Base-by-base conservation (phyloP, 2,797 vertebrate species). In the Chelon auratus region DNA sequence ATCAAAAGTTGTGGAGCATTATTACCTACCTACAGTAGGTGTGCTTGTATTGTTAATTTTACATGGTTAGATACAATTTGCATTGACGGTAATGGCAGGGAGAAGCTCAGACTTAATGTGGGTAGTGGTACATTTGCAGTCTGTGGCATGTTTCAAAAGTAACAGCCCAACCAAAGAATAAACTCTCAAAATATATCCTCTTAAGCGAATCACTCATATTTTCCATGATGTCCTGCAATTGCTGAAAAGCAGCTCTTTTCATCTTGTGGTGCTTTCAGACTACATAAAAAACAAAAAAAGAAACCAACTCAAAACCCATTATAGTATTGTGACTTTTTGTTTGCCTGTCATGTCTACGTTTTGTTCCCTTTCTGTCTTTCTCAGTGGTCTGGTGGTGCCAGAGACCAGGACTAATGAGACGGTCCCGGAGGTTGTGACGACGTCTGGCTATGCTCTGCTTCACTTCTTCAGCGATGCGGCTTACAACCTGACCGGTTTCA, bases 391-490 rank as follows among this genome's bases (percentile, higher is more conserved):
- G 2, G 96, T 98, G 22, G 95, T 98, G 55, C 96, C 97, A 0
- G 96, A 98, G 87, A 90, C 82, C 62, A 92, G 96, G 3, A 90
- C 93, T 75, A 97, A 97, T 0, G 96, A 96, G 84, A 95, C 96
- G 0, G 93, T 97, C 4, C 97, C 97, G 0, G 97, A 98, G 83
- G 97, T 98, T 3, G 94, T 96, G 48, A 94, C 95, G 14, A 95
- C 95, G 18, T 97, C 97, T 4, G 96, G 97, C 33, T 98, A 95
- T 33, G 94, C 95, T 37, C 92, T 99, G 56, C 94, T 99, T 6
- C 97, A 98, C 91, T 99, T 99, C 93, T 98, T 98, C 85, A 99
- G 97, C 1, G 97, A 99, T 1, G 97, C 97, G 15, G 97, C 97
- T 43, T 98, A 99, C 90, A 98, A 98, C 87, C 92, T 99, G 83